Evolutionary conservation across 2,797 vertebrate species (phyloP), one percentile per base, ranked within the genome.

Genomic region (Chelon auratus): DNA sequence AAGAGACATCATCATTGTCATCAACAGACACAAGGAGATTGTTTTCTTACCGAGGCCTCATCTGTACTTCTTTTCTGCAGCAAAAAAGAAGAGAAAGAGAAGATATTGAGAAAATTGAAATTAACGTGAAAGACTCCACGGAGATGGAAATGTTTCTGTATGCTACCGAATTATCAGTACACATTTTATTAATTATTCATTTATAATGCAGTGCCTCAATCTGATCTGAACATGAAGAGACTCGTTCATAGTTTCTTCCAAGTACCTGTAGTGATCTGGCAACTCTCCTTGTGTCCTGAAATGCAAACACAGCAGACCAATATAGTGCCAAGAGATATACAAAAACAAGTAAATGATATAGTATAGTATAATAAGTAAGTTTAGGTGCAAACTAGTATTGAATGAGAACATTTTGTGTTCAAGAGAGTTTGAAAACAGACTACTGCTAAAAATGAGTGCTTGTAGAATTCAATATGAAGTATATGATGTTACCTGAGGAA

Each of bases 11-110:
- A 47, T n/a, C 17, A 47, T 47, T 18, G 15, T 47, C 17, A 2
- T 47, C 8, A 18, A n/a, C 45, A 47, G 45, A 47, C 17, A 47
- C 45, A 40, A 40, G 10, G 2, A 47, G 13, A 8, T 26, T 53
- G 13, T 18, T 72, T 51, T 61, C 89, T 90, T 90, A 95, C 94
- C 87, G 5, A 56, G 33, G 0, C 24, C 30, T 73, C 62, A 45
- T 53, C 62, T 70, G 84, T 55, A 22, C 92, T 94, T 88, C 93
- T 85, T 91, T 91, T 94, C 93, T 94, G 83, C 62, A 64, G 74
- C 14, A 33, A 33, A 62, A 0, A 39, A 24, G 26, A 30, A 53
- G 1, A 54, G n/a, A 62, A 2, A 1, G 1, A 30, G 1, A 61
- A 2, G 0, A 37, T 12, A 26, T 39, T 2, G 2, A 33, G 30